Evolutionary conservation across 2,797 vertebrate species (phyloP).

Genomic region (Melanotaenia trifasciata): DNA sequence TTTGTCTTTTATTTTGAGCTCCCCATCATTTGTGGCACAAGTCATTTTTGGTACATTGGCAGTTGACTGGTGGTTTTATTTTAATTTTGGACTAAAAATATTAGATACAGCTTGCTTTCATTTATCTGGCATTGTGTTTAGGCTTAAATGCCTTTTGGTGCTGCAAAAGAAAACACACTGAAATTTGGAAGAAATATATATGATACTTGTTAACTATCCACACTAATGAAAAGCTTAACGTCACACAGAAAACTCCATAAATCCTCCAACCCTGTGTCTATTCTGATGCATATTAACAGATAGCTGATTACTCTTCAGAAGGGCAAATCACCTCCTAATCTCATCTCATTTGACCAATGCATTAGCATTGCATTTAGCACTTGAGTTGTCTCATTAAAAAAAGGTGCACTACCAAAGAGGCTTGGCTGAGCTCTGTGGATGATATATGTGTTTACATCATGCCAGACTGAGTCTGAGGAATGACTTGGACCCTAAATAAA

Average conservation of each 20-base stretch:
- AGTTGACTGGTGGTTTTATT: background rate
- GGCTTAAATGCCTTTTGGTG: background rate
- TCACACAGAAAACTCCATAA: background rate
- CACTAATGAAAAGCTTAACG: background rate
- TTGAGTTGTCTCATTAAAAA: slow-evolving; percentile 47
- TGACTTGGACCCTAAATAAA: slow-evolving; percentile 64
- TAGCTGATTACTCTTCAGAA: slow-evolving; percentile 26
- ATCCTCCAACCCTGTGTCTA: background rate
- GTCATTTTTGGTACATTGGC: background rate
- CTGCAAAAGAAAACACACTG: background rate
- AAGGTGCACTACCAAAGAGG: slow-evolving; percentile 46
- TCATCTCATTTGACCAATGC: slow-evolving; percentile 46
- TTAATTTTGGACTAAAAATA: background rate
- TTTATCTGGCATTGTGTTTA: background rate
- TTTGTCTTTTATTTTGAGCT: background rate
- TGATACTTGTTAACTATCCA: background rate
- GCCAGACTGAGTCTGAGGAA: slow-evolving; percentile 62
- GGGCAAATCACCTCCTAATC: slow-evolving; percentile 12
- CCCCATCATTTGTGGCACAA: background rate
- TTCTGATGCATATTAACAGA: slow-evolving; percentile 14
- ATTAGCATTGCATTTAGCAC: slow-evolving; percentile 21
- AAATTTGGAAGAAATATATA: background rate
- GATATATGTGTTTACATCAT: slow-evolving; percentile 67
- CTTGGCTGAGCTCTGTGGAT: slow-evolving; percentile 41
- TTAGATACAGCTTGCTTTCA: background rate